These are phyloP conservation scores for Stercorarius parasiticus DNA, from an alignment of 2,113 vertebrate species.

Conservation along the genomic window DNA sequence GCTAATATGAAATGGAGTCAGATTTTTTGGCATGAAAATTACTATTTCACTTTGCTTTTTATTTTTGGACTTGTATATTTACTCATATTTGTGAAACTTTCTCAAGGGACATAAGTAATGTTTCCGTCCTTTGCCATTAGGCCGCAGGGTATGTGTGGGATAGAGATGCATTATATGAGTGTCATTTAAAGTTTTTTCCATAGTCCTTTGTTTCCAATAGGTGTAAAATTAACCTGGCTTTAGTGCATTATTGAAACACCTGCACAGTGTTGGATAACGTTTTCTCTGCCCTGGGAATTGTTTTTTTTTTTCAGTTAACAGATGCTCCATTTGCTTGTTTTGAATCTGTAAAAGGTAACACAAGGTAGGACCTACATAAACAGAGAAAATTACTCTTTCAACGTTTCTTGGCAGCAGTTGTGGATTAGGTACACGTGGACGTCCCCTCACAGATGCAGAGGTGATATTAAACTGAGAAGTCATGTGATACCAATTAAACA, in stretches of 20 bases:
- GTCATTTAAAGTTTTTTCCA: not conserved
- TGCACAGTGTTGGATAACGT: not conserved
- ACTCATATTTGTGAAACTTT: not conserved
- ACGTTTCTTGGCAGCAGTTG: conserved; percentile 11
- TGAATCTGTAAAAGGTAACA: conserved; percentile 36
- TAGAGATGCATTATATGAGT: not conserved
- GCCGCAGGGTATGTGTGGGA: not conserved
- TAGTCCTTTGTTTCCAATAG: not conserved
- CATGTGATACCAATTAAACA: conserved; percentile 50
- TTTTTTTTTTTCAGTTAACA: not conserved
- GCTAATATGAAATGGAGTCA: not conserved
- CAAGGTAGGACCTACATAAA: conserved; percentile 43
- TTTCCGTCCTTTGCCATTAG: not conserved
- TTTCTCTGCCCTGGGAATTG: conserved; percentile 20
- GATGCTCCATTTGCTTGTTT: conserved; percentile 51
- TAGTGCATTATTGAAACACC: conserved; percentile 37
- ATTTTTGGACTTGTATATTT: not conserved
- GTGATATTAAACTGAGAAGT: conserved; percentile 48
- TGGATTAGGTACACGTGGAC: not conserved
- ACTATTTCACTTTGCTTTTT: not conserved
- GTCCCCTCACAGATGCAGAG: conserved; percentile 41
- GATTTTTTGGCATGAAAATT: not conserved
- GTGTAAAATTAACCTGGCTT: conserved; percentile 35
- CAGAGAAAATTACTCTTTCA: conserved; percentile 61
- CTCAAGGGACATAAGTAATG: not conserved